Percentiles rank a stretch among this genome's conserved stretches.
phyloP scores from a whole-genome alignment of 2,888 invertebrate genomes.

The Sphaerophoria rueppellii region DNA sequence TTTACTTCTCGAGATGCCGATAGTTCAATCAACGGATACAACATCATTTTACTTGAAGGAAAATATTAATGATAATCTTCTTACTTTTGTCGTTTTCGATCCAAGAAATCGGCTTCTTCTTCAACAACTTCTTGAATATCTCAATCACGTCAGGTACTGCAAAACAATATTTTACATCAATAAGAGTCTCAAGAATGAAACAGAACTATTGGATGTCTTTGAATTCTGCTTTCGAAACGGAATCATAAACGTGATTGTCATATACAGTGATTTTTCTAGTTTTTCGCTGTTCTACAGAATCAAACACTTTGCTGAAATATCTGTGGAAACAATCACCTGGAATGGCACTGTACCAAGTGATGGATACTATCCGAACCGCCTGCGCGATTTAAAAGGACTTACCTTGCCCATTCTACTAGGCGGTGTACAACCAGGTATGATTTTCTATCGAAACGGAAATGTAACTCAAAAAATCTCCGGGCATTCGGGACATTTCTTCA shows the following conservation, averaged over 20 bases:
- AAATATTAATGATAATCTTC: not conserved
- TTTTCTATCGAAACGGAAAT: not conserved
- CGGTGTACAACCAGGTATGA: conserved; percentile 1
- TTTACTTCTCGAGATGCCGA: not conserved
- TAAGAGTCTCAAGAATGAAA: not conserved
- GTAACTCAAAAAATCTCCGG: conserved; percentile 72
- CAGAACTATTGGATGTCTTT: not conserved
- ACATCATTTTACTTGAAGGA: not conserved
- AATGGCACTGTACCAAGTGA: not conserved
- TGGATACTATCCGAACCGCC: not conserved
- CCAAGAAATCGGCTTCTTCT: not conserved
- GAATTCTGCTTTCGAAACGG: not conserved
- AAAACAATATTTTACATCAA: not conserved
- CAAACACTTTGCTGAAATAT: not conserved
- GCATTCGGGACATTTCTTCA: conserved; percentile 77
- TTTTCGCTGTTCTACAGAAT: not conserved
- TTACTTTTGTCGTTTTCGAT: not conserved
- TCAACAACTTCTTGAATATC: not conserved
- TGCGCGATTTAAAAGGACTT: not conserved
- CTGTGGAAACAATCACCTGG: not conserved
- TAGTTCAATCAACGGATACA: not conserved
- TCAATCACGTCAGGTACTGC: not conserved
- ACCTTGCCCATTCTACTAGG: not conserved
- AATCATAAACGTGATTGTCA: not conserved
- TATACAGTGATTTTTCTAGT: not conserved